Conservation (phyloP, 53 echinoderm and acorn worm species). For the Astropecten irregularis region DNA sequence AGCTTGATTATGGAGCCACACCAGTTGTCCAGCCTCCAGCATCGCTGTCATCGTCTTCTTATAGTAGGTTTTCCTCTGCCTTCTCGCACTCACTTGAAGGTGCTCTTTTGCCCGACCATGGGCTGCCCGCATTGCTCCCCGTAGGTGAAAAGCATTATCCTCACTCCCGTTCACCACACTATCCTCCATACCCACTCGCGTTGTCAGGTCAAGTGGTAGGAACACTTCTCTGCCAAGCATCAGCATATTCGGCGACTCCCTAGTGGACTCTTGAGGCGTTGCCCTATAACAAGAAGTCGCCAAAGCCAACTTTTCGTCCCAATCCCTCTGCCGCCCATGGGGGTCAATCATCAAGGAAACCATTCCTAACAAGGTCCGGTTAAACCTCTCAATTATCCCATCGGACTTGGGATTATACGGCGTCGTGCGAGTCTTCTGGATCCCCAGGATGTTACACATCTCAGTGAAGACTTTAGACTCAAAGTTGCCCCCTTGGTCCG, state of each 20-base stretch:
- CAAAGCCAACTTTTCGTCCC: no score
- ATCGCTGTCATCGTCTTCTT: background rate
- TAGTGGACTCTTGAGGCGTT: background rate
- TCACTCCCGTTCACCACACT: background rate
- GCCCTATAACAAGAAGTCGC: background rate
- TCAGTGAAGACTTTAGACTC: constrained; percentile 23
- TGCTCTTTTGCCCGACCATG: constrained; percentile 1
- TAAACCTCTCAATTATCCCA: constrained; percentile 39
- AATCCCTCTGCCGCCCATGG: background rate
- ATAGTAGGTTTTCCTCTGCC: background rate
- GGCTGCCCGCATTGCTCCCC: constrained; percentile 7
- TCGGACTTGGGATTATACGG: constrained; percentile 45
- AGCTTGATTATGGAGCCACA: background rate
- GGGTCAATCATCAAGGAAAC: constrained; percentile 38
- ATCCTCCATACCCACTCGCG: background rate
- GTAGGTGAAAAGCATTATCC: background rate
- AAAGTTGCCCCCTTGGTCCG: constrained; percentile 45
- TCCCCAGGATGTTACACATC: constrained; percentile 41
- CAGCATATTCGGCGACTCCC: background rate
- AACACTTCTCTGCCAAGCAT: background rate
- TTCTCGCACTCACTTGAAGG: background rate
- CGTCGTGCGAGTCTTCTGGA: constrained; percentile 44
- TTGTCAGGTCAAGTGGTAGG: constrained; percentile 29
- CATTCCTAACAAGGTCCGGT: background rate
- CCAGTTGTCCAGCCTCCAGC: background rate